These are phyloP conservation scores for Periparus ater DNA, from an alignment of 2,797 vertebrate species.

Conservation along the genomic window DNA sequence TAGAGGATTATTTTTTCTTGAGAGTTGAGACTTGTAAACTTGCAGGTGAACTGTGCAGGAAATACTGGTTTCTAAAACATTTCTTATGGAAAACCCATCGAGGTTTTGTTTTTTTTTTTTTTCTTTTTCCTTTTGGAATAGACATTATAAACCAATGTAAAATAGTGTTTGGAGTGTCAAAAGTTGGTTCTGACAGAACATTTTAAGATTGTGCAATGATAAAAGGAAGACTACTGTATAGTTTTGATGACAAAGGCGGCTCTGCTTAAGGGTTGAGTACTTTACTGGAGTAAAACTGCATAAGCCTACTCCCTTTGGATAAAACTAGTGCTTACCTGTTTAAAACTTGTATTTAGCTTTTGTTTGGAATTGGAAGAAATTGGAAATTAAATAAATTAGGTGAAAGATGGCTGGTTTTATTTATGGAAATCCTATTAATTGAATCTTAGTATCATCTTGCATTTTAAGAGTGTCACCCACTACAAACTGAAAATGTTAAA, in stretches of 20 bases:
- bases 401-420: conserved; percentile 68
- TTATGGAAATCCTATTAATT: not conserved
- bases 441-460: not conserved
- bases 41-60: conserved; percentile 78
- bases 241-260: conserved; percentile 84
- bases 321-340: conserved; percentile 85
- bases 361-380: conserved; percentile 85
- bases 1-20: conserved; percentile 75
- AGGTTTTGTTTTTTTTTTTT: not conserved
- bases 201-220: conserved; percentile 81
- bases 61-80: conserved; percentile 79
- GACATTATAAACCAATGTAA: conserved; percentile 74
- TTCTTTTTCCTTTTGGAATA: conserved; percentile 65
- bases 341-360: conserved; percentile 87
- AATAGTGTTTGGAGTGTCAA: conserved; percentile 76
- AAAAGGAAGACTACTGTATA: conserved; percentile 85
- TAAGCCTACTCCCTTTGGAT: conserved; percentile 86
- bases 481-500: not conserved
- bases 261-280: conserved; percentile 82
- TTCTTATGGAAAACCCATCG: conserved; percentile 68
- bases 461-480: not conserved
- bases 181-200: conserved; percentile 76
- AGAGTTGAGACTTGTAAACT: conserved; percentile 75
- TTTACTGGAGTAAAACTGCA: conserved; percentile 85
- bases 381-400: conserved; percentile 86